Conservation (phyloP, 1,140 invertebrate genomes). For the Popillia japonica region DNA sequence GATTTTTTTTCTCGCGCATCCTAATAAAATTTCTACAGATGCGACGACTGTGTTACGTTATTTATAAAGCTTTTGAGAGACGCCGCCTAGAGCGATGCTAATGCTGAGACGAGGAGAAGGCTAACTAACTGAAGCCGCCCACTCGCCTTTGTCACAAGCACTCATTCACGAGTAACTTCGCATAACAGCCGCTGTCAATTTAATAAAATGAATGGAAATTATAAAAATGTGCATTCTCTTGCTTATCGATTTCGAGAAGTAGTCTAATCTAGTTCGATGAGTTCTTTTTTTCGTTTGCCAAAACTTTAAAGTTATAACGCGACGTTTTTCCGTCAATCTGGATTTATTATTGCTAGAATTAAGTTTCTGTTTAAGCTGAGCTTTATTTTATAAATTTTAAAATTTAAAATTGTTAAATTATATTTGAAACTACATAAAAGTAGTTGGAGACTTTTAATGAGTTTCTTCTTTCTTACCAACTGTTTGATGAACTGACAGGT, state of each 20-base stretch:
- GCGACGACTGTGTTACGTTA: slow-evolving; percentile 60
- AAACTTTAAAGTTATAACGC: neutral
- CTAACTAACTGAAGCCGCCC: slow-evolving; percentile 44
- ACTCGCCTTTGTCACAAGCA: slow-evolving; percentile 39
- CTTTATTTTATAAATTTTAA: neutral
- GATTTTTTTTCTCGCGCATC: slow-evolving; percentile 48
- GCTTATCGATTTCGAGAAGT: slow-evolving; percentile 14
- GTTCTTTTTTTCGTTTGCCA: neutral
- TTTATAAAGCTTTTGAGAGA: slow-evolving; percentile 60
- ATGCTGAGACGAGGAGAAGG: slow-evolving; percentile 43
- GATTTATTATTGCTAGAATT: no score
- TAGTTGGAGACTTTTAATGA: no score
- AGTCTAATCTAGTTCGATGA: slow-evolving; percentile 2
- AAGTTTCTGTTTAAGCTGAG: no score
- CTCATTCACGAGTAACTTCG: slow-evolving; percentile 32
- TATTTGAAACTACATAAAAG: no score
- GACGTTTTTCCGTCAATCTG: neutral
- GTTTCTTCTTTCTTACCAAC: no score
- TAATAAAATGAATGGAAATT: slow-evolving; percentile 35
- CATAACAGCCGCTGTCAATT: slow-evolving; percentile 26
- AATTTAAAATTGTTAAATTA: no score
- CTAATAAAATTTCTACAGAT: slow-evolving; percentile 61
- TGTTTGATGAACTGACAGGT: no score
- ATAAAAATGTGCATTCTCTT: slow-evolving; percentile 22
- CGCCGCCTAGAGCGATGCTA: slow-evolving; percentile 52